phyloP scores from a whole-genome alignment of 2,888 invertebrate species.

The Acanthopleura granulata region DNA sequence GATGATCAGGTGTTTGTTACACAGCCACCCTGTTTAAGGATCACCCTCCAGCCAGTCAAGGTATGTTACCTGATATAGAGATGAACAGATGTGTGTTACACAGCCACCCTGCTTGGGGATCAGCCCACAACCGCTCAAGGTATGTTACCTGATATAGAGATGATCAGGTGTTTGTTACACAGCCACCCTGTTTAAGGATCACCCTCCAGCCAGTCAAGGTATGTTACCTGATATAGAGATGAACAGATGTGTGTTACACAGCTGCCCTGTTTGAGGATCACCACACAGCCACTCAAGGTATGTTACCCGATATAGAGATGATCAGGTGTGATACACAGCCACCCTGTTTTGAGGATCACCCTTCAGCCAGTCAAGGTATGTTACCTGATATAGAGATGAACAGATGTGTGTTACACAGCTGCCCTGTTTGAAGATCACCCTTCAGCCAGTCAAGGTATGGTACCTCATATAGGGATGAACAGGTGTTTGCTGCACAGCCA shows the following conservation, averaged over 20 bases:
- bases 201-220: slow-evolving; percentile 30
- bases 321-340: slow-evolving; percentile 53
- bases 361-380: slow-evolving; percentile 27
- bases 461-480: too few relatives aligned
- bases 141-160: too few relatives aligned
- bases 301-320: background rate
- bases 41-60: slow-evolving; percentile 31
- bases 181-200: slow-evolving; percentile 46
- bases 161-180: too few relatives aligned
- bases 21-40: slow-evolving; percentile 52
- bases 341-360: slow-evolving; percentile 43
- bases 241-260: slow-evolving; percentile 56
- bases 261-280: slow-evolving; percentile 46
- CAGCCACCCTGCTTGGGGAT: slow-evolving; percentile 47
- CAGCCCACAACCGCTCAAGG: slow-evolving; percentile 31
- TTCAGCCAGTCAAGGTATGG: slow-evolving; percentile 27
- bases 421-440: slow-evolving; percentile 43
- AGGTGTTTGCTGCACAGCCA: slow-evolving; percentile 47
- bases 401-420: slow-evolving; percentile 41
- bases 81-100: too few relatives aligned
- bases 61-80: too few relatives aligned
- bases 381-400: background rate
- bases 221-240: too few relatives aligned
- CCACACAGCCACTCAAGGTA: slow-evolving; percentile 28
- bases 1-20: slow-evolving; percentile 39